phyloP scores from a whole-genome alignment of 2,888 invertebrate species.

The Ophraella communa region DNA sequence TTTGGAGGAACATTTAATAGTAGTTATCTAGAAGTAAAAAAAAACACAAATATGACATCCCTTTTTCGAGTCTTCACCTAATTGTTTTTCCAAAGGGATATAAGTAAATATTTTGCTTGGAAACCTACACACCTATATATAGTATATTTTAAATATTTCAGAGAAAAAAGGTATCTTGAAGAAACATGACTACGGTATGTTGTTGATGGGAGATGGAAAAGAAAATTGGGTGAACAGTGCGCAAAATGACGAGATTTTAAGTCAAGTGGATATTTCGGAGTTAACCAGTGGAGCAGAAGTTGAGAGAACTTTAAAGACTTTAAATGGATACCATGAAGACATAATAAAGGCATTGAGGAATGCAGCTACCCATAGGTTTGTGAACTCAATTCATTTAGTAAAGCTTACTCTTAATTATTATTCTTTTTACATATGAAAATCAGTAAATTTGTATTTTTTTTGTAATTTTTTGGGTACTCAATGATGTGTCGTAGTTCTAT shows the following conservation, averaged over 20 bases:
- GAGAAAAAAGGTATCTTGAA: conserved; percentile 94
- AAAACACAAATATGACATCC: neutral
- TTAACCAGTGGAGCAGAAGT: conserved; percentile 71
- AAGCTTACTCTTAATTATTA: neutral
- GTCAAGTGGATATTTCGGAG: conserved; percentile 66
- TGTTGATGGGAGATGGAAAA: conserved; percentile 72
- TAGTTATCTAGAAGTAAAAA: neutral
- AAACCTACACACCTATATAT: conserved; percentile 77
- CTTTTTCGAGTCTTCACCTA: conserved; percentile 11
- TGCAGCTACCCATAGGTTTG: conserved; percentile 69
- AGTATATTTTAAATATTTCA: conserved; percentile 79
- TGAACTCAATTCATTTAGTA: neutral
- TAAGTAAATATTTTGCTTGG: conserved; percentile 84
- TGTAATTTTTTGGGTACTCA: too few relatives aligned
- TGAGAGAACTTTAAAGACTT: conserved; percentile 79
- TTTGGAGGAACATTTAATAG: too few relatives aligned
- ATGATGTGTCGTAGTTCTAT: too few relatives aligned
- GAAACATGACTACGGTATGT: conserved; percentile 81
- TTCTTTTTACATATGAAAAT: too few relatives aligned
- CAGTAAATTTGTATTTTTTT: too few relatives aligned
- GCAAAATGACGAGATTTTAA: conserved; percentile 62
- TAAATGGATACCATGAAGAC: conserved; percentile 92
- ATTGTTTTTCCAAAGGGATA: conserved; percentile 56
- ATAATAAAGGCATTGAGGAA: conserved; percentile 88
- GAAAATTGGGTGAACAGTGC: conserved; percentile 79